Evolutionary conservation across 2,888 invertebrate species (phyloP), one percentile per base, ranked within the genome.

Genomic region (Antitype chi): DNA sequence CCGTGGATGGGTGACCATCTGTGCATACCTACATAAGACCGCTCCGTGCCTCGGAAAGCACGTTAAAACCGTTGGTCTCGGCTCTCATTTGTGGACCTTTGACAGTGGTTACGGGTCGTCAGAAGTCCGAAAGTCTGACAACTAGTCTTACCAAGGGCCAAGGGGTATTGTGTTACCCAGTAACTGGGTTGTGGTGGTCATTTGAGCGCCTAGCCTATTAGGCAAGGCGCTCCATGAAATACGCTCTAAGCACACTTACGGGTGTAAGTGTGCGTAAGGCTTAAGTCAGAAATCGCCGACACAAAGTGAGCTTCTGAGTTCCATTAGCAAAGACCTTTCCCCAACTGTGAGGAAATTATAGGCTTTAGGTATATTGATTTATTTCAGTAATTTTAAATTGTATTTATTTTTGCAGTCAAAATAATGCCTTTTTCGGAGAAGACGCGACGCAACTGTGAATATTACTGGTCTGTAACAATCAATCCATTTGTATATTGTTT

Each of bases 401-500:
- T 47, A 7, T 76, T 74, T 68, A 74, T 11, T 62, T 83, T 79
- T 23, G n/a, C 80, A 83, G 84, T 20, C 38, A 43, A 66, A 64
- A 9, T 20, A n/a, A 69, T 4, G 0, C 9, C 9, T 4, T 57
- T 32, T 64, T 66, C 32, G 59, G n/a, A 63, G n/a, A 57, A 52
- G 57, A 55, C 55, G 60, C 59, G 60, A 70, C 53, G 67, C 20
- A 59, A 32, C 25, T 53, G 7, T 52, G 23, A 15, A 82, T 78
- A 82, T 59, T 53, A 38, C 43, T 69, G 64, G 64, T 78, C 43
- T 47, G 57, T 63, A 62, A 28, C 15, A 70, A 49, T 28, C 20
- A 68, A 60, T 55, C 0, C 15, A 23, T 74, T 25, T 17, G 15
- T 53, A 49, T 9, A 47, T 38, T 59, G 53, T 53, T 38, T 49